phyloP scores from a whole-genome alignment of 2,888 invertebrate genomes.

The Gnatocerus cornutus region DNA sequence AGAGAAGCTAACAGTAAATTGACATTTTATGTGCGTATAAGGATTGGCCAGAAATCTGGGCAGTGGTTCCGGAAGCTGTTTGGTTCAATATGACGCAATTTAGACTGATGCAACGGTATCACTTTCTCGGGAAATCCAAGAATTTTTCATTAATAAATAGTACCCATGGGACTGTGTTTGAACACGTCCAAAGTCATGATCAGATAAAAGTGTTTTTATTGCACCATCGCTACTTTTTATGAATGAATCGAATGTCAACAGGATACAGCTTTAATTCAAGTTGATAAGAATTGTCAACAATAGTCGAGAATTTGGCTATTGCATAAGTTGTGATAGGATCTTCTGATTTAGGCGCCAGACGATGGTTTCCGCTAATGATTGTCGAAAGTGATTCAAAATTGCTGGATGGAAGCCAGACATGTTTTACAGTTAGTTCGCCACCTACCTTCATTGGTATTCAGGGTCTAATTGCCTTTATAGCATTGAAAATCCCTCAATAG shows the following conservation, averaged over 20 bases:
- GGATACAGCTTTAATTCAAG: neutral
- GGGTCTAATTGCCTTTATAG: conserved; percentile 62
- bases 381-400: conserved; percentile 20
- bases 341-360: conserved; percentile 19
- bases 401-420: conserved; percentile 52
- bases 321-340: conserved; percentile 10
- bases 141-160: too few relatives aligned
- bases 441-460: conserved; percentile 66
- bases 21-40: too few relatives aligned
- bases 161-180: too few relatives aligned
- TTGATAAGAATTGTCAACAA: neutral
- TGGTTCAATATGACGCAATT: too few relatives aligned
- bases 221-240: conserved; percentile 12
- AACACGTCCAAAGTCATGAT: neutral
- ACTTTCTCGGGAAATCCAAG: too few relatives aligned
- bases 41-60: too few relatives aligned
- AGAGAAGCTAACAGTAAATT: too few relatives aligned
- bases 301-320: neutral
- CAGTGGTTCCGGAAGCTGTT: too few relatives aligned
- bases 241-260: conserved; percentile 24
- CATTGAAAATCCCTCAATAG: conserved; percentile 57
- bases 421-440: conserved; percentile 64
- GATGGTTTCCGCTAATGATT: neutral
- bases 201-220: conserved; percentile 27
- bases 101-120: too few relatives aligned